Conservation (phyloP, 2,888 invertebrate species). For the Margaritifera margaritifera region DNA sequence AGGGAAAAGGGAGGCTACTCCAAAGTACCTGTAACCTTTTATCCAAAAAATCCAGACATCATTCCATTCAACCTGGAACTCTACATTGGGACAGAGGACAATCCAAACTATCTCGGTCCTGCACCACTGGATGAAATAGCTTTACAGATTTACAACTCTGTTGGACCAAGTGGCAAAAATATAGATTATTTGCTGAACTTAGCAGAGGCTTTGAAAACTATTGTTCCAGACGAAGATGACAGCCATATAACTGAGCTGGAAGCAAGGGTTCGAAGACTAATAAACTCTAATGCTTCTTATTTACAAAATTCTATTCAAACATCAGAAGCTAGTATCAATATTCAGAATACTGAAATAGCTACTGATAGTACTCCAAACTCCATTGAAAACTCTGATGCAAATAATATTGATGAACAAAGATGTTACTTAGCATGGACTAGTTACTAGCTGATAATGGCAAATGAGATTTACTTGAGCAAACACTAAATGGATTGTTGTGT, state of each 20-base stretch:
- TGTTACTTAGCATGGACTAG: no score
- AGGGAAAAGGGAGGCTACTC: conserved; percentile 95
- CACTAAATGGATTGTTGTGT: no score
- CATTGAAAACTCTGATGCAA: no score
- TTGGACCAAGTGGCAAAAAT: conserved; percentile 91
- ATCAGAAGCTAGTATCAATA: no score
- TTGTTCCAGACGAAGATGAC: conserved; percentile 82
- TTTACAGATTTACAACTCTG: conserved; percentile 80
- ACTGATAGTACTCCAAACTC: no score
- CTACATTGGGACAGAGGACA: conserved; percentile 87
- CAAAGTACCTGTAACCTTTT: conserved; percentile 81
- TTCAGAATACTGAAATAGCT: no score
- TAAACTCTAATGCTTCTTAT: no score
- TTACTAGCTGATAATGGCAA: no score
- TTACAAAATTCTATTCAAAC: no score
- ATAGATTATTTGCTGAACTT: conserved; percentile 92
- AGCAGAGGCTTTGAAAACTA: conserved; percentile 83
- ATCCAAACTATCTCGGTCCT: conserved; percentile 86
- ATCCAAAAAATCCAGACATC: conserved; percentile 75
- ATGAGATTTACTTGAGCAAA: no score
- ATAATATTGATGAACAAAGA: no score
- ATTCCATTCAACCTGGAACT: conserved; percentile 81
- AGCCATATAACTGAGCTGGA: conserved; percentile 86
- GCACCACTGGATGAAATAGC: conserved; percentile 87
- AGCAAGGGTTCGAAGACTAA: conserved; percentile 74